A percentile compares a stretch with the other conserved stretches of the same genome.
These are phyloP conservation scores for Zygothrica quintamaculata DNA, from an alignment of 2,888 invertebrate species.

Conservation along the genomic window DNA sequence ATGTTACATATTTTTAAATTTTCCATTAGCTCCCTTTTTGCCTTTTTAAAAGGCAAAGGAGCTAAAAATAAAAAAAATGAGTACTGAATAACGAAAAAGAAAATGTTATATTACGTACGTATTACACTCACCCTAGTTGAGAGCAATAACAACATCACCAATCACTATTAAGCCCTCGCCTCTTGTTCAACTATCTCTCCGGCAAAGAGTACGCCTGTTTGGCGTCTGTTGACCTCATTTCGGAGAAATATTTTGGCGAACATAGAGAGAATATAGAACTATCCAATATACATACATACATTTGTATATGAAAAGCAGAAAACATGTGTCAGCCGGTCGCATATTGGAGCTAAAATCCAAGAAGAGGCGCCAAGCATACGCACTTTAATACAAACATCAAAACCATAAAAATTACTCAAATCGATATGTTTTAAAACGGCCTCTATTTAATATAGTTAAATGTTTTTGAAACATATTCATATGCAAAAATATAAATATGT, in stretches of 20 bases:
- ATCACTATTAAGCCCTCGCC: constrained; percentile 59
- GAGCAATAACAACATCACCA: constrained; percentile 35
- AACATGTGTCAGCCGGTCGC: constrained; percentile 33
- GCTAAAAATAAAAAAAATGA: constrained; percentile 7
- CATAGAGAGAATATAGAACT: constrained; percentile 38
- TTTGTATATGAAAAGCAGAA: constrained; percentile 4
- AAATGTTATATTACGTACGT: constrained; percentile 22
- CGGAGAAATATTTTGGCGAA: constrained; percentile 64
- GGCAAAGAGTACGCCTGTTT: constrained; percentile 51
- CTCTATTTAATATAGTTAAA: constrained; percentile 11
- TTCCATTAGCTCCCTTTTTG: too few relatives aligned
- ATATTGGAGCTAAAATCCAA: neutral
- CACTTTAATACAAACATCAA: constrained; percentile 5
- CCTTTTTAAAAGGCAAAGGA: too few relatives aligned
- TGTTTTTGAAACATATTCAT: too few relatives aligned
- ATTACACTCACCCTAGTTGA: constrained; percentile 45
- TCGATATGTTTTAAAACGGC: constrained; percentile 25
- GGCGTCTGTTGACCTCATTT: constrained; percentile 81
- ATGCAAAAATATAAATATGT: too few relatives aligned
- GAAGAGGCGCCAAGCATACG: constrained; percentile 3
- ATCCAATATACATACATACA: too few relatives aligned
- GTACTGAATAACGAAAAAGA: constrained; percentile 28
- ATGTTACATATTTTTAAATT: too few relatives aligned
- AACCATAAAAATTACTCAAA: constrained; percentile 11
- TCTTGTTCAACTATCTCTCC: constrained; percentile 8